Evolutionary conservation across 1,140 invertebrate genomes (phyloP), one percentile per base, ranked within the genome.

Genomic region (Amyelois transitella): DNA sequence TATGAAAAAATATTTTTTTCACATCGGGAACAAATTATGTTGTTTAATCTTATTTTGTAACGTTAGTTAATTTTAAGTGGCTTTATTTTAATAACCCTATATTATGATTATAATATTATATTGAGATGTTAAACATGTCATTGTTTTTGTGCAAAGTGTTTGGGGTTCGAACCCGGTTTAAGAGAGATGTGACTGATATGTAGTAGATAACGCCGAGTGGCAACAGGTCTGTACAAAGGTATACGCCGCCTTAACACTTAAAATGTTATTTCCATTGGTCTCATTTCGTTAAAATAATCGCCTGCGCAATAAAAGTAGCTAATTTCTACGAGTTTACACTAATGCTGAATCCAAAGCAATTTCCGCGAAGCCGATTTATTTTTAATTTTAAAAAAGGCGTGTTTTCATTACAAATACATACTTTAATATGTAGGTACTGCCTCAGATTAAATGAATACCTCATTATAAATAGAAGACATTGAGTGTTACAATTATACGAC

Each of bases 11-110:
- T 83, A 84, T 82, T 84, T 81, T 38, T 82, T 86, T 75, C 70
- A 48, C 80, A 80, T 88, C 72, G 85, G 85, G 85, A 88, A 88
- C 85, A 88, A 88, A 87, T 86, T 87, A 86, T 82, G 85, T 88
- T 88, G 75, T 86, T 86, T 88, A 85, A 85, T 86, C 81, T 84
- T 87, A 86, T 84, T 83, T 88, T 81, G 81, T 88, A 86, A 85
- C 71, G 82, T 87, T 84, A 86, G 81, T 86, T 86, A 86, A 80
- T 84, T 86, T 82, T 85, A 88, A 86, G 81, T 77, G 76, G 77
- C 81, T 88, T 83, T 83, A 83, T 81, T 87, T 83, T 80, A 77
- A 77, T 79, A 81, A 81, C 77, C 73, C 63, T 82, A 81, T 82
- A 77, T 78, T 72, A 72, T 66, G 67, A 81, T 77, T 80, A 73